These are phyloP conservation scores for Hipparchia sbordonii DNA, from an alignment of 2,888 invertebrate genomes.

Conservation along the genomic window DNA sequence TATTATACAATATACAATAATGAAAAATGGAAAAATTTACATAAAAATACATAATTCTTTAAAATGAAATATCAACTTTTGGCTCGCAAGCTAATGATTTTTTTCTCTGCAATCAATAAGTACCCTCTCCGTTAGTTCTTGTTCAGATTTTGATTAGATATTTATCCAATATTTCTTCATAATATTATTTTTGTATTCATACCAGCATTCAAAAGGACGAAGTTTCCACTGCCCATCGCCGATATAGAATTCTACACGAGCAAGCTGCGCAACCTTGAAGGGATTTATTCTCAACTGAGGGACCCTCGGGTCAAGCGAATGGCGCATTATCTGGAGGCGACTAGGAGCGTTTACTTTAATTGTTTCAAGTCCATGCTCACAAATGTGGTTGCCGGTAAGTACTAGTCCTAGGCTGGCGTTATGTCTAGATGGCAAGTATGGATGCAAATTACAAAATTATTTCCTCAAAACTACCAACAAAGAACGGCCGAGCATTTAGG, in stretches of 20 bases:
- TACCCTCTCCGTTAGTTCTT: too few relatives aligned
- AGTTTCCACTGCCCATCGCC: conserved; percentile 86
- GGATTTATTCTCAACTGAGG: conserved; percentile 93
- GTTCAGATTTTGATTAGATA: too few relatives aligned
- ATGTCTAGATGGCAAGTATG: too few relatives aligned
- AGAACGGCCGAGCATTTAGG: too few relatives aligned
- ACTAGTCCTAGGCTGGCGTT: background rate
- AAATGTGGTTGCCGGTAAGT: conserved; percentile 88
- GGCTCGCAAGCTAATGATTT: too few relatives aligned
- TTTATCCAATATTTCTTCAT: background rate
- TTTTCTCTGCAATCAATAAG: too few relatives aligned
- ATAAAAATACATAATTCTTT: too few relatives aligned
- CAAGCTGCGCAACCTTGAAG: conserved; percentile 91
- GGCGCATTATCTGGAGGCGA: conserved; percentile 89
- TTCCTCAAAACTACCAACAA: too few relatives aligned
- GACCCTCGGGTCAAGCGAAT: conserved; percentile 92
- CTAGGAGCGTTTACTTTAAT: conserved; percentile 90
- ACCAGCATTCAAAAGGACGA: conserved; percentile 84
- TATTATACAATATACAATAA: too few relatives aligned
- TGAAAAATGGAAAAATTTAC: too few relatives aligned
- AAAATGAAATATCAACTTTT: too few relatives aligned
- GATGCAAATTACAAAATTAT: too few relatives aligned
- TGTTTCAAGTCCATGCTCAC: conserved; percentile 91
- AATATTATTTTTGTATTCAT: background rate
- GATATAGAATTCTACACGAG: conserved; percentile 92